Evolutionary conservation across 2,888 invertebrate genomes (phyloP).

Genomic region (Catocala nupta): DNA sequence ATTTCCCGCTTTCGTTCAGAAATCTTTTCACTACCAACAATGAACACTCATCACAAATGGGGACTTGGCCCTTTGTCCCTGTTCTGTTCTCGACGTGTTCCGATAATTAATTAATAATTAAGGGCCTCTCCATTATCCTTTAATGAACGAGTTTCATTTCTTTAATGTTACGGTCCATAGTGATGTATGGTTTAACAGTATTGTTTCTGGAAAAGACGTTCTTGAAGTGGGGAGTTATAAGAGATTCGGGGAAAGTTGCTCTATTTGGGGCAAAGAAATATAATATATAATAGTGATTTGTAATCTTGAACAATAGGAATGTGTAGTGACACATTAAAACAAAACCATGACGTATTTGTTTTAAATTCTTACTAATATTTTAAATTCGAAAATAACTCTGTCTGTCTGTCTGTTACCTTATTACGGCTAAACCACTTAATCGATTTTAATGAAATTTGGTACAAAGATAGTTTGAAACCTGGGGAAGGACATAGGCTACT

Average conservation of each 20-base stretch:
- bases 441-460: no score
- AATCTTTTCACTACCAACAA: slow-evolving; percentile 59
- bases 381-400: no score
- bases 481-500: no score
- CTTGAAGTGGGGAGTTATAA: slow-evolving; percentile 22
- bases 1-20: slow-evolving; percentile 46
- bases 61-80: slow-evolving; percentile 56
- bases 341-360: no score
- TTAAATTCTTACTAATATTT: no score
- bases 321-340: no score
- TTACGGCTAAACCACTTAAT: no score
- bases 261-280: background rate
- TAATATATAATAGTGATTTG: no score
- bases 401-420: no score
- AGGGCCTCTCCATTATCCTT: slow-evolving; percentile 63
- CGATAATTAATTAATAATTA: slow-evolving; percentile 73
- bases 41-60: slow-evolving; percentile 58
- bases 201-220: slow-evolving; percentile 32
- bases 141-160: slow-evolving; percentile 56
- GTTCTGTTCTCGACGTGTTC: slow-evolving; percentile 61
- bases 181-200: slow-evolving; percentile 36
- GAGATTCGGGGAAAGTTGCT: background rate
- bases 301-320: no score
- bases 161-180: slow-evolving; percentile 48
- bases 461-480: no score